These are phyloP conservation scores for Drosophila ustulata DNA, from an alignment of 2,888 invertebrate species.

Conservation along the genomic window DNA sequence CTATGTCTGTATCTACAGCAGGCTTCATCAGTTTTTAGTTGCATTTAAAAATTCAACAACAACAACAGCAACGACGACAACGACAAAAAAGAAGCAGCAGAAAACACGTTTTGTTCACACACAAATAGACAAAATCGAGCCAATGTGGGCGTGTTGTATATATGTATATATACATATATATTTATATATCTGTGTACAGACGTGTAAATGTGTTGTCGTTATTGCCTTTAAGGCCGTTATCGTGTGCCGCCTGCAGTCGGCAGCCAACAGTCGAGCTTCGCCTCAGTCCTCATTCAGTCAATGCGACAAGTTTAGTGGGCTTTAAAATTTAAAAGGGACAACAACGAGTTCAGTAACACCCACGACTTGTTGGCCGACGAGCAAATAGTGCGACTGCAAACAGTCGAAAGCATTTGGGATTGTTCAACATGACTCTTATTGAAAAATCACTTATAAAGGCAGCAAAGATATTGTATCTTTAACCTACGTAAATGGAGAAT, in stretches of 20 bases:
- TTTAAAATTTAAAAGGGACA: conserved; percentile 37
- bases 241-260: conserved; percentile 40
- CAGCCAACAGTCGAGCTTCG: not conserved
- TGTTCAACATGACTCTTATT: not conserved
- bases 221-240: conserved; percentile 63
- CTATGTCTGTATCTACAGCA: conserved; percentile 14
- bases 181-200: not conserved
- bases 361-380: conserved; percentile 7
- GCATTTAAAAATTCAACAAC: conserved; percentile 2
- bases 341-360: conserved; percentile 32
- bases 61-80: not conserved
- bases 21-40: conserved; percentile 9
- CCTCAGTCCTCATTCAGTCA: conserved; percentile 32
- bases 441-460: not conserved
- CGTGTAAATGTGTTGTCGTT: conserved; percentile 19
- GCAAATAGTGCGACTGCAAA: not conserved
- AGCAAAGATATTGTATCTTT: conserved; percentile 3
- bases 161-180: conserved; percentile 4
- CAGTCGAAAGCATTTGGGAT: conserved; percentile 1
- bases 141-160: conserved; percentile 59
- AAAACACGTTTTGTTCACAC: conserved; percentile 68
- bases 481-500: not conserved
- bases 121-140: conserved; percentile 61
- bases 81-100: conserved; percentile 27
- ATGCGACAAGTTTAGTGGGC: conserved; percentile 57